Evolutionary conservation across 2,888 invertebrate genomes (phyloP), one percentile per base, ranked within the genome.

Genomic region (Amphimallon solstitiale): DNA sequence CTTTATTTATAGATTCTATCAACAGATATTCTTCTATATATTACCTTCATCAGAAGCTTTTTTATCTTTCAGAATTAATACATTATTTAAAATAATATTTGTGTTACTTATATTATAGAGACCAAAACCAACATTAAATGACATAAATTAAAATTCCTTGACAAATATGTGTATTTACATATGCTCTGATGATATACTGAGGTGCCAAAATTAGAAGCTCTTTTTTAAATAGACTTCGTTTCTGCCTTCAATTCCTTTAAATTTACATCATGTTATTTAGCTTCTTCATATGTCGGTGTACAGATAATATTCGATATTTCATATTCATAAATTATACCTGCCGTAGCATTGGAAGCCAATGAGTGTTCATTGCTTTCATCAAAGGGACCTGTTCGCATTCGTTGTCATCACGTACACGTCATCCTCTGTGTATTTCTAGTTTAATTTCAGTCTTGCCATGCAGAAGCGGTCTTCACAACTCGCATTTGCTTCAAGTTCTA

Each of bases 211-310:
- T n/a, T n/a, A n/a, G n/a, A n/a, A n/a, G n/a, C n/a, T n/a, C n/a
- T n/a, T n/a, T n/a, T 76, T 88, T 87, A 96, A 80, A 96, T 90
- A 15, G 90, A 86, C 84, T 96, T 95, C 93, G 97, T 92, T 83
- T 94, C 91, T 68, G 91, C 91, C 94, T 96, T 96, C 68, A 98
- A 86, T 61, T 97, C 95, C 65, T 97, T 97, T 59, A 98, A 85
- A 70, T 91, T 92, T 2, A 89, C 82, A 66, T 87, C 89, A 66
- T 73, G 75, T 0, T 84, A 56, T 7, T 17, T 19, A 14, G 12
- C 49, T 15, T 40, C 64, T 7, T 19, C 49, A 15, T 29, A 48
- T 12, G 34, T 43, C 35, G 84, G 82, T 52, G 82, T 80, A 67
- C 77, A 81, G 71, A 35, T 21, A 5, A 84, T 82, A 5, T 80